Evolutionary conservation across 2,888 invertebrate genomes (phyloP), one percentile per base, ranked within the genome.

Genomic region (Lasioglossum calceatum): DNA sequence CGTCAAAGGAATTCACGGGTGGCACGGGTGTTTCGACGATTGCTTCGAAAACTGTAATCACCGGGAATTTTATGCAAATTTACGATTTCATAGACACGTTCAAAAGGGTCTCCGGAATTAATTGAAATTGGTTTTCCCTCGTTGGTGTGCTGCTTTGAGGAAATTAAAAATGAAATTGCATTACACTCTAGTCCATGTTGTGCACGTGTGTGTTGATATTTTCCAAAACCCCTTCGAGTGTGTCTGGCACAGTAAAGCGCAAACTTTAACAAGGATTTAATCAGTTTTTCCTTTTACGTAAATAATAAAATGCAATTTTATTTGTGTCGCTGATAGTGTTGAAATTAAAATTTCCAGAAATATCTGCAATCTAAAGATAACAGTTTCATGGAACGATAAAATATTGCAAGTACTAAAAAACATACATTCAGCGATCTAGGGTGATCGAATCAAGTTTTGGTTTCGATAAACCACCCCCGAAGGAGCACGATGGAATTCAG

Each of bases 401-500:
- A 27, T 27, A 27, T 61, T 61, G 61, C 5, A 47, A 16, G 47
- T 16, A 12, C 27, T 27, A 14, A 27, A 14, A 58, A 1, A 61
- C 32, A 47, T 61, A 14, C 27, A 61, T 61, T 61, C 12, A 32
- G 2, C 12, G 2, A 61, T 32, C 0, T 32, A 4, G 14, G 27
- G 2, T 27, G 61, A 2, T 27, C 61, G 27, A 32, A 61, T 61
- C 14, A 32, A 61, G 5, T 61, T 61, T 61, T 27, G 27, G 14
- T 61, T 27, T 61, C 27, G 61, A 32, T 27, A 61, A 61, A 61
- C 32, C 61, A 12, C 16, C 10, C 23, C 42, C 19, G 27, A 27
- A 64, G 23, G 61, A 75, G 39, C 14, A 23, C 61, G 27, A 39
- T 54, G 50, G 32, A 76, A 77, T 80, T 67, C 42, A 67, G 32